These are phyloP conservation scores for Gibbula magus DNA, from an alignment of 2,888 invertebrate genomes.

Conservation along the genomic window DNA sequence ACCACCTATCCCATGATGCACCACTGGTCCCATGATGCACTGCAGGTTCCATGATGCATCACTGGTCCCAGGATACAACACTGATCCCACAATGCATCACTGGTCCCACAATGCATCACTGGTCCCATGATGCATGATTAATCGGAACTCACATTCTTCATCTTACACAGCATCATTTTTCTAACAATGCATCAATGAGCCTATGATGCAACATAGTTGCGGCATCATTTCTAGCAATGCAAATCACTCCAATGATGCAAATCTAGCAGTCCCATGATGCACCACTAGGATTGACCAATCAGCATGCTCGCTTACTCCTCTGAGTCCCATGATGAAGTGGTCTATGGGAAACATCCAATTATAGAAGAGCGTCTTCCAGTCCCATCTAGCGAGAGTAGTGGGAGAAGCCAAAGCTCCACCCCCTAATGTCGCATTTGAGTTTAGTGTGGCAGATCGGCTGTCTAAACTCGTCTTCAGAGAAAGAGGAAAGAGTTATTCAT, in stretches of 20 bases:
- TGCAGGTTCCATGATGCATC: too few relatives aligned
- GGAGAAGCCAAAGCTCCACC: not conserved
- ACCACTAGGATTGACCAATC: not conserved
- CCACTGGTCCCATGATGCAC: too few relatives aligned
- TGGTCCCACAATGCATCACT: too few relatives aligned
- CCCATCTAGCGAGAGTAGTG: slow-evolving; percentile 36
- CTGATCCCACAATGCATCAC: too few relatives aligned
- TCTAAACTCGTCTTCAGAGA: not conserved
- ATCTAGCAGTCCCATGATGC: not conserved
- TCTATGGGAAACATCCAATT: slow-evolving; percentile 40
- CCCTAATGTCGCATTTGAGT: not conserved
- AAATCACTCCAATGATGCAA: not conserved
- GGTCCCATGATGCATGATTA: too few relatives aligned
- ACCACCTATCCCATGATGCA: too few relatives aligned
- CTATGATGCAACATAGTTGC: not conserved
- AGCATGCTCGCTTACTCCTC: slow-evolving; percentile 36
- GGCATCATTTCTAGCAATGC: not conserved
- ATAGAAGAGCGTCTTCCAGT: slow-evolving; percentile 45
- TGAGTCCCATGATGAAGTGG: slow-evolving; percentile 35
- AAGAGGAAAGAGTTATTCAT: not conserved
- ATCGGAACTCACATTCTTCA: too few relatives aligned
- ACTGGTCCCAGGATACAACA: too few relatives aligned
- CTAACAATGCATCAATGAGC: not conserved
- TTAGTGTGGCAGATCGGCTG: not conserved
- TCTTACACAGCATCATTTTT: too few relatives aligned